Percentiles rank a stretch among this genome's conserved stretches.
Evolutionary conservation across 2,888 invertebrate genomes (phyloP).

Genomic region (Maniola hyperantus): DNA sequence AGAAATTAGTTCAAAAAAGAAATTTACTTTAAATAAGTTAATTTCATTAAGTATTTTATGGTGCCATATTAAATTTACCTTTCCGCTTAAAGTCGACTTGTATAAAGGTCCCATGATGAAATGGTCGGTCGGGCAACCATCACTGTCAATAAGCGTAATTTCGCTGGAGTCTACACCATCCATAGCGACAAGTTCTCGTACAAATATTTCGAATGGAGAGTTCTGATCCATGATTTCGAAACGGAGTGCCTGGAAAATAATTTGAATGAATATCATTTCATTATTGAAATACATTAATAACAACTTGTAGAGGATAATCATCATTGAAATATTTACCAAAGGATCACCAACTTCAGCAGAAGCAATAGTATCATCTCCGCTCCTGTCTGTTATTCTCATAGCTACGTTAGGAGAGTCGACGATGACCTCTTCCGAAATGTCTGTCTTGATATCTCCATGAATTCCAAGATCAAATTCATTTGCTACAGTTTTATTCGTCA

Average conservation of each 20-base stretch:
- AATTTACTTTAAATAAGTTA: not conserved
- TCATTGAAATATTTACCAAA: slow-evolving; percentile 69
- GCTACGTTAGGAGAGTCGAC: slow-evolving; percentile 97
- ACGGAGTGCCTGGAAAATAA: slow-evolving; percentile 84
- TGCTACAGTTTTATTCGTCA: slow-evolving; percentile 96
- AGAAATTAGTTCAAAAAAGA: not conserved
- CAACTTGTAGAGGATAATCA: not conserved
- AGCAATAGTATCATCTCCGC: slow-evolving; percentile 91
- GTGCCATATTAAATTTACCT: slow-evolving; percentile 76
- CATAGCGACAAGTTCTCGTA: slow-evolving; percentile 96
- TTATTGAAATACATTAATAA: not conserved
- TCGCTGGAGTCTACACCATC: slow-evolving; percentile 96
- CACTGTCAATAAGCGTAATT: slow-evolving; percentile 94
- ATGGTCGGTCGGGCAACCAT: slow-evolving; percentile 96
- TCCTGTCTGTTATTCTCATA: slow-evolving; percentile 95
- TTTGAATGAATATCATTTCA: not conserved
- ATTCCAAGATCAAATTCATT: slow-evolving; percentile 96
- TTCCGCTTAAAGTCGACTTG: slow-evolving; percentile 90
- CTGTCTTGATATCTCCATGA: slow-evolving; percentile 93
- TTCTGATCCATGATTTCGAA: slow-evolving; percentile 96
- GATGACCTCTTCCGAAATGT: slow-evolving; percentile 93
- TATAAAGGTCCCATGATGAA: slow-evolving; percentile 96
- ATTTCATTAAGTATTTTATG: slow-evolving; percentile 10
- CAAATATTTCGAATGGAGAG: slow-evolving; percentile 97
- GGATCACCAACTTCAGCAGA: slow-evolving; percentile 97